phyloP scores from a whole-genome alignment of 2,888 invertebrate species.

The Dyspetes luteomarginatus region DNA sequence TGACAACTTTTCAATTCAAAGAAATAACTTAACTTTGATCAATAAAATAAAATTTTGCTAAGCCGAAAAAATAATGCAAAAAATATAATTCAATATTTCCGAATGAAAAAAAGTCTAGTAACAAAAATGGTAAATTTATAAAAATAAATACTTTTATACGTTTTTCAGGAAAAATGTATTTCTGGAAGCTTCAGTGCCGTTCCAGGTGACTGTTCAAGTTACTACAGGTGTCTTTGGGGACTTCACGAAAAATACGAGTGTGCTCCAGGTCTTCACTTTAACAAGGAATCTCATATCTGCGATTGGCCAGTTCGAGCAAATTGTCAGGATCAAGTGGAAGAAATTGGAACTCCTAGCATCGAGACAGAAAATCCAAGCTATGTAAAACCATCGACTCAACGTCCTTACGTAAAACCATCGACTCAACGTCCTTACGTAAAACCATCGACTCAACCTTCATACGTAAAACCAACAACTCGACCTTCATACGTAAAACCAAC shows the following conservation, averaged over 20 bases:
- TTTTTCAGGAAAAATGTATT: constrained; percentile 71
- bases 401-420: constrained; percentile 59
- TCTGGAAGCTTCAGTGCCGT: constrained; percentile 76
- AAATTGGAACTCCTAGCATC: constrained; percentile 55
- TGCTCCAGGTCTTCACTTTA: constrained; percentile 91
- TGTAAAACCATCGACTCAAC: constrained; percentile 74
- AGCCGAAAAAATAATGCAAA: too few species aligned
- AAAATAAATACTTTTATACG: background rate
- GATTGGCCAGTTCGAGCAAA: constrained; percentile 90
- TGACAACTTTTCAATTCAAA: too few species aligned
- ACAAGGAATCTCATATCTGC: constrained; percentile 87
- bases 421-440: constrained; percentile 28
- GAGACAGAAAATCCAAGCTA: constrained; percentile 60
- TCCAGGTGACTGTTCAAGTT: constrained; percentile 89
- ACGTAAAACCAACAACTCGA: constrained; percentile 63
- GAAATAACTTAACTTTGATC: too few species aligned
- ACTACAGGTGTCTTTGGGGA: constrained; percentile 92
- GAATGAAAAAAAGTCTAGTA: too few species aligned
- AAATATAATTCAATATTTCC: too few species aligned
- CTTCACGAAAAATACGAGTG: constrained; percentile 90
- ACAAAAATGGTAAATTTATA: too few species aligned
- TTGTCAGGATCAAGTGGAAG: constrained; percentile 82
- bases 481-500: constrained; percentile 64
- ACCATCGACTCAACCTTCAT: constrained; percentile 62
- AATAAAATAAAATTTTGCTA: too few species aligned